Conservation (phyloP, 2,888 invertebrate genomes). For the Calliopum simillimum region DNA sequence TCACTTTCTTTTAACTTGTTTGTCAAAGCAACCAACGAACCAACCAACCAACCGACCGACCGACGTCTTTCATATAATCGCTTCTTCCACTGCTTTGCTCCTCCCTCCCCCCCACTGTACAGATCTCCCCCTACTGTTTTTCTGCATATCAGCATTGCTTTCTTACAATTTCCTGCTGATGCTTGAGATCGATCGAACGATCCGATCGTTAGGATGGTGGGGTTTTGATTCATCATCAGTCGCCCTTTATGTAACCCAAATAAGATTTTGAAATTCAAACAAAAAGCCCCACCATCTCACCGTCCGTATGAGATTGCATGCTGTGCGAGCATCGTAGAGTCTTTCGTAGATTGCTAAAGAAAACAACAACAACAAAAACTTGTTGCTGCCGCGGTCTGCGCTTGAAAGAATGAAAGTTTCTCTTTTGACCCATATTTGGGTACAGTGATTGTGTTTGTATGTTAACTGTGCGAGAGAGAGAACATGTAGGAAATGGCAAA, state of each 20-base stretch:
- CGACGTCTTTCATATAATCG: not conserved
- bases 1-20: constrained; percentile 35
- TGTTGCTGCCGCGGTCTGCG: constrained; percentile 27
- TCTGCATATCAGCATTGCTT: not conserved
- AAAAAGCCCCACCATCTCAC: not conserved
- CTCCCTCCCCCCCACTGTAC: no score
- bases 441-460: constrained; percentile 15
- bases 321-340: not conserved
- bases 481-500: no score
- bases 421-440: constrained; percentile 65
- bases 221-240: not conserved
- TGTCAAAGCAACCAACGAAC: not conserved
- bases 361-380: constrained; percentile 11
- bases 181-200: not conserved
- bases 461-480: not conserved
- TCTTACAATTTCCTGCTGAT: not conserved
- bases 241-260: constrained; percentile 20
- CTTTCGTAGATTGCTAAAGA: not conserved
- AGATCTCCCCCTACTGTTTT: no score
- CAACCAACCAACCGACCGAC: not conserved
- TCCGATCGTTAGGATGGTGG: constrained; percentile 7
- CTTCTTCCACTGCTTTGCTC: not conserved
- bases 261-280: not conserved
- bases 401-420: constrained; percentile 54
- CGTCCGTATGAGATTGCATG: not conserved